These are phyloP conservation scores for Watsonalla cultraria DNA, from an alignment of 2,888 invertebrate species.

Conservation along the genomic window DNA sequence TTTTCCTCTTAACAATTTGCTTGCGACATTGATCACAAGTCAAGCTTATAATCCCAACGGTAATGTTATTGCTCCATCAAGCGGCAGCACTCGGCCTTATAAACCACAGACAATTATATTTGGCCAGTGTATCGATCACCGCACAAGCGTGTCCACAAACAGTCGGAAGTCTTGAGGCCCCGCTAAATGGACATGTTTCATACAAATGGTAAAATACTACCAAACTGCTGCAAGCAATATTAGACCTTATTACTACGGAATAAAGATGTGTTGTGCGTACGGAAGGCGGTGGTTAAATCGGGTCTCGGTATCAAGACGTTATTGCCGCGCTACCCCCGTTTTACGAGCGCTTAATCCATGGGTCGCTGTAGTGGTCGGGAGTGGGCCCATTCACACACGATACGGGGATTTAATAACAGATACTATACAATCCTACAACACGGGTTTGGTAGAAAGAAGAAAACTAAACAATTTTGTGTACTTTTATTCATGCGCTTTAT, in stretches of 20 bases:
- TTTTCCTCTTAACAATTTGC: no score
- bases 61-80: no score
- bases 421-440: no score
- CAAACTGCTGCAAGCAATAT: conserved; percentile 5
- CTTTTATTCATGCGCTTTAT: no score
- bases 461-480: no score
- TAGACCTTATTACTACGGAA: conserved; percentile 15
- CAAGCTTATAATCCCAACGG: no score
- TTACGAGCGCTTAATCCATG: conserved; percentile 74
- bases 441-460: conserved; percentile 4
- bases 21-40: no score
- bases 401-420: no score
- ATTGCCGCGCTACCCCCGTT: conserved; percentile 63
- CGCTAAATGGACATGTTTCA: conserved; percentile 56
- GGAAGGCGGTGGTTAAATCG: conserved; percentile 22
- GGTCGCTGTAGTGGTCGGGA: conserved; percentile 35
- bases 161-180: conserved; percentile 39
- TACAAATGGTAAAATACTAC: conserved; percentile 40
- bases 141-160: conserved; percentile 18
- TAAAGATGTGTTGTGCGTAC: conserved; percentile 23
- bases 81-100: no score
- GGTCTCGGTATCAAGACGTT: conserved; percentile 64
- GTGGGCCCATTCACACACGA: conserved; percentile 31
- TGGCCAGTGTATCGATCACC: background rate
- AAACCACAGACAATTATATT: no score